Conservation (phyloP, 2,113 vertebrate species). For the Hypomesus transpacificus region DNA sequence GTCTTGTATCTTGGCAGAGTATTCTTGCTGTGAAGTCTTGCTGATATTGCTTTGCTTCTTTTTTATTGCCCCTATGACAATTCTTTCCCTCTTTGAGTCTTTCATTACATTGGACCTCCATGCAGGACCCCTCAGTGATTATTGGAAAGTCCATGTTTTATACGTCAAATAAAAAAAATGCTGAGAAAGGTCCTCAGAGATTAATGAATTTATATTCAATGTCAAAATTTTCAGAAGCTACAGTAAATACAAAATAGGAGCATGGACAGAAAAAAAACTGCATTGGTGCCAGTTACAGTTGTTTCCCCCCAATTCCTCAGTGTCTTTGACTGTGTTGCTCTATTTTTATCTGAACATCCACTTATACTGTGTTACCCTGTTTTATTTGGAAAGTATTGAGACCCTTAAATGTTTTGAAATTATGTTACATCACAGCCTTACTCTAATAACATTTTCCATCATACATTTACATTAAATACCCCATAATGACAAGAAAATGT, state of each 20-base stretch:
- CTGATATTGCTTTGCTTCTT: conserved; percentile 20
- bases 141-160: neutral
- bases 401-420: neutral
- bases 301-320: neutral
- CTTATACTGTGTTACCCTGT: neutral
- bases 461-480: conserved; percentile 21
- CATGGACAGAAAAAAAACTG: neutral
- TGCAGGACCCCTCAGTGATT: conserved; percentile 8
- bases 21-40: conserved; percentile 12
- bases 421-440: neutral
- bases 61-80: conserved; percentile 40
- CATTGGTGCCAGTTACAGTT: too few relatives aligned
- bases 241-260: neutral
- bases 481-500: conserved; percentile 17
- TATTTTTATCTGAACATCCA: neutral
- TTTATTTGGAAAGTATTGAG: neutral
- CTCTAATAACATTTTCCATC: neutral
- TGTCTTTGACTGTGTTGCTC: neutral
- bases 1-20: conserved; percentile 1
- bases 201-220: conserved; percentile 18
- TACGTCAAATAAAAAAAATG: conserved; percentile 16
- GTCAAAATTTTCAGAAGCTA: conserved; percentile 18
- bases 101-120: conserved; percentile 22
- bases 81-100: conserved; percentile 8
- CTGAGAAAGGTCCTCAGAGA: conserved; percentile 18